These are phyloP conservation scores for Batillaria attramentaria DNA, from an alignment of 1,140 invertebrate species.

Conservation along the genomic window DNA sequence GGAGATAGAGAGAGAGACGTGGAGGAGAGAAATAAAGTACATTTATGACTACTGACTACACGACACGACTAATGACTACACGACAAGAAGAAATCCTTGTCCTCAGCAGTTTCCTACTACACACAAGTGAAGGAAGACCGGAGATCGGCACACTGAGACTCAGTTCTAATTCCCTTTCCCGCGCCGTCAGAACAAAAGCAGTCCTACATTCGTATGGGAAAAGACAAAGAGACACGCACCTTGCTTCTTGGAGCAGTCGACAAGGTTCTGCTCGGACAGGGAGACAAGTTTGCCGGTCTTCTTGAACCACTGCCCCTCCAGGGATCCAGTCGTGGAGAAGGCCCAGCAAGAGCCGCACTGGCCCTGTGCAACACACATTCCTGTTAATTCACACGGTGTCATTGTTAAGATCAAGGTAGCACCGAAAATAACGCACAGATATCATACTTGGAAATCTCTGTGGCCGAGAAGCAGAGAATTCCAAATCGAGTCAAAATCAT, in stretches of 20 bases:
- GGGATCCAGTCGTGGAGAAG: conserved; percentile 91
- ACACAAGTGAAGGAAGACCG: not conserved
- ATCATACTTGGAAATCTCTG: conserved; percentile 32
- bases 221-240: conserved; percentile 71
- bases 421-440: not conserved
- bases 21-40: too few relatives aligned
- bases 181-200: too few relatives aligned
- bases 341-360: conserved; percentile 97
- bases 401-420: not conserved
- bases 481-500: too few relatives aligned
- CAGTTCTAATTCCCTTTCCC: too few relatives aligned
- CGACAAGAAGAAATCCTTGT: too few relatives aligned
- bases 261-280: conserved; percentile 96
- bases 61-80: too few relatives aligned
- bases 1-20: conserved; percentile 3
- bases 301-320: conserved; percentile 96
- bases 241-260: conserved; percentile 87
- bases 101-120: not conserved
- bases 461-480: too few relatives aligned
- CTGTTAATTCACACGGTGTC: not conserved
- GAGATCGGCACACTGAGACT: too few relatives aligned
- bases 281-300: conserved; percentile 87
- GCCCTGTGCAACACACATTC: conserved; percentile 56
- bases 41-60: too few relatives aligned
- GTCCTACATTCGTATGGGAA: not conserved